Percentiles rank a stretch among this genome's conserved stretches.
Conservation (phyloP, 2,113 vertebrate genomes). For the Phalacrocorax brasilianus region DNA sequence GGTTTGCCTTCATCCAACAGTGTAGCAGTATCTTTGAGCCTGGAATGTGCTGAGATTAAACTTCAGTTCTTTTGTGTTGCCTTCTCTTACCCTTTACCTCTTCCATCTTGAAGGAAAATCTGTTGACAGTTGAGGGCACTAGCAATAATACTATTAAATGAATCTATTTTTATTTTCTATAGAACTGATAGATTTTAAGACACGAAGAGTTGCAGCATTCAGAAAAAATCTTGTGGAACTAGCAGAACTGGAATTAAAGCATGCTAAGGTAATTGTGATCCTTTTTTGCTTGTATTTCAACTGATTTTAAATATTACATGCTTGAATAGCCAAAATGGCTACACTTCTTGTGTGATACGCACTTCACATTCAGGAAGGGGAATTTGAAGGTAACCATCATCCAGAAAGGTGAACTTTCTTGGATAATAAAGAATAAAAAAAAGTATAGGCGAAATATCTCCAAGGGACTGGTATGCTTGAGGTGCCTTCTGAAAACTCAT, state of each 20-base stretch:
- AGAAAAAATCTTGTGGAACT: conserved; percentile 98
- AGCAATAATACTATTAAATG: not conserved
- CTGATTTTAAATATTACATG: not conserved
- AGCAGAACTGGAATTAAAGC: conserved; percentile 98
- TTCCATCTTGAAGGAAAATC: not conserved
- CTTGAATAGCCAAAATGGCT: not conserved
- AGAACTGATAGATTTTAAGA: conserved; percentile 98
- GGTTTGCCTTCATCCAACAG: not conserved
- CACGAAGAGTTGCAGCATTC: conserved; percentile 96
- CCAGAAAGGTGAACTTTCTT: not conserved
- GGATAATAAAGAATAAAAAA: not conserved
- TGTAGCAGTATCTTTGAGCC: not conserved
- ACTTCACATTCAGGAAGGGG: not conserved
- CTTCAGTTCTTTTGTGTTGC: not conserved
- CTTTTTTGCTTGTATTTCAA: not conserved
- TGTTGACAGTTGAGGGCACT: not conserved
- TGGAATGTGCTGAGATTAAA: not conserved
- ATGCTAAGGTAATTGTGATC: conserved; percentile 87
- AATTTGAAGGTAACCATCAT: not conserved
- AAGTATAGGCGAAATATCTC: not conserved
- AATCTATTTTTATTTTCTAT: conserved; percentile 15
- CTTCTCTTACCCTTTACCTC: not conserved
- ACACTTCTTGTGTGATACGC: not conserved
- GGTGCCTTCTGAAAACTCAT: not conserved
- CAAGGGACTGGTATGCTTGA: not conserved